Evolutionary conservation across 2,113 vertebrate species (phyloP), one percentile per base, ranked within the genome.

Genomic region (Anser cygnoides): DNA sequence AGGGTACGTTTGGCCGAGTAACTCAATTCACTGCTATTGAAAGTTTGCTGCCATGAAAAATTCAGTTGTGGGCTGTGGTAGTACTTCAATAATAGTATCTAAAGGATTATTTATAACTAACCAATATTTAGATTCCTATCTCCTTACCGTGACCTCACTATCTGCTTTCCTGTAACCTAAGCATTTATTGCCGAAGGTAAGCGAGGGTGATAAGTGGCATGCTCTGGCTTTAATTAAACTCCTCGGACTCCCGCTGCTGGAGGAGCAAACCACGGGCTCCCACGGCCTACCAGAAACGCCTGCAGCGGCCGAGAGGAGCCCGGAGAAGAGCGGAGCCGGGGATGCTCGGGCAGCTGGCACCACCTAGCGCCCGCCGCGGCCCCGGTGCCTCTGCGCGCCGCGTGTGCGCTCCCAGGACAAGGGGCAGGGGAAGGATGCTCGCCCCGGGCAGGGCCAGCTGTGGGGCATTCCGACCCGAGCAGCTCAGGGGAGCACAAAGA

Each of bases 401-500:
- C 3, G 23, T 3, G 5, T 16, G 11, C 31, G 31, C 44, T 13
- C 41, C 28, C 33, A 20, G 14, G 9, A 11, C 22, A 25, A 33
- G n/a, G 20, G 29, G 31, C 20, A 4, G 41, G 41, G 15, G 52
- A 55, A 28, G 52, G 52, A 29, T 55, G 52, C 52, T 29, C 26
- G 26, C 52, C 26, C 26, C 14, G 16, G 26, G 52, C 52, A 55
- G 52, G 26, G 13, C 26, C 21, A 50, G 28, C 22, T 7, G 63
- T 11, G 5, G 21, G 35, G 1, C 0, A 4, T n/a, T 4, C 16
- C 66, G 1, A 29, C 3, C 7, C 0, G 41, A 43, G 0, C 6
- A 0, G 25, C 0, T 1, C 43, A 0, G 9, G 13, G 14, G 21
- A 39, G 37, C 54, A 1, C 10, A 23, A 8, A n/a, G 37, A 2